phyloP scores from a whole-genome alignment of 2,113 vertebrate genomes.

The Marcusenius ussheri region DNA sequence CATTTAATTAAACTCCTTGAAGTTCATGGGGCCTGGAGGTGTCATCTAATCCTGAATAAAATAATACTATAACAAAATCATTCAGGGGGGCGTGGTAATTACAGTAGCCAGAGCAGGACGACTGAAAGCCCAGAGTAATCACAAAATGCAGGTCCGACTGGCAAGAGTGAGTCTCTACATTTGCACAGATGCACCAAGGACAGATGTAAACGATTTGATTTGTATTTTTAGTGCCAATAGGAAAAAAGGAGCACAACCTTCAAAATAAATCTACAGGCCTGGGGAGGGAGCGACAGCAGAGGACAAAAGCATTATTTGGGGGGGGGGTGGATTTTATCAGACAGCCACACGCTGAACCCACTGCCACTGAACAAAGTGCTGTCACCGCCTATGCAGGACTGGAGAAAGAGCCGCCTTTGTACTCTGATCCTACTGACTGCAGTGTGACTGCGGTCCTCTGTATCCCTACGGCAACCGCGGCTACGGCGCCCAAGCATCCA shows the following conservation, averaged over 20 bases:
- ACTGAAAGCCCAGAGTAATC: not conserved
- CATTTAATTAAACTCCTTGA: not conserved
- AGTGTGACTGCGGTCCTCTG: not conserved
- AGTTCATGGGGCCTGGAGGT: not conserved
- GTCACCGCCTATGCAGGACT: not conserved
- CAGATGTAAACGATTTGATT: not conserved
- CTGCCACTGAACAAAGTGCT: not conserved
- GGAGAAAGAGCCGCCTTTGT: not conserved
- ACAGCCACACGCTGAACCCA: not conserved
- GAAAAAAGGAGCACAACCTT: not conserved
- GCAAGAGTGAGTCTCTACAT: not conserved
- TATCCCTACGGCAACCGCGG: not conserved
- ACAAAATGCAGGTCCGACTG: not conserved
- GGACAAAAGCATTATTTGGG: not conserved
- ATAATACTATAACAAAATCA: conserved; percentile 3
- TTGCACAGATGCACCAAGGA: not conserved
- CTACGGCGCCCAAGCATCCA: not conserved
- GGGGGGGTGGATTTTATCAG: not conserved
- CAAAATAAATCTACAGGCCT: not conserved
- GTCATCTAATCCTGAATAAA: not conserved
- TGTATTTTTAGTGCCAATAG: not conserved
- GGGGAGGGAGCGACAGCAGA: not conserved
- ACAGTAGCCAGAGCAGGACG: not conserved
- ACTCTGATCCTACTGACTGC: not conserved
- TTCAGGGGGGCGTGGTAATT: conserved; percentile 12